These are phyloP conservation scores for Galeruca laticollis DNA, from an alignment of 2,888 invertebrate species.

Conservation along the genomic window DNA sequence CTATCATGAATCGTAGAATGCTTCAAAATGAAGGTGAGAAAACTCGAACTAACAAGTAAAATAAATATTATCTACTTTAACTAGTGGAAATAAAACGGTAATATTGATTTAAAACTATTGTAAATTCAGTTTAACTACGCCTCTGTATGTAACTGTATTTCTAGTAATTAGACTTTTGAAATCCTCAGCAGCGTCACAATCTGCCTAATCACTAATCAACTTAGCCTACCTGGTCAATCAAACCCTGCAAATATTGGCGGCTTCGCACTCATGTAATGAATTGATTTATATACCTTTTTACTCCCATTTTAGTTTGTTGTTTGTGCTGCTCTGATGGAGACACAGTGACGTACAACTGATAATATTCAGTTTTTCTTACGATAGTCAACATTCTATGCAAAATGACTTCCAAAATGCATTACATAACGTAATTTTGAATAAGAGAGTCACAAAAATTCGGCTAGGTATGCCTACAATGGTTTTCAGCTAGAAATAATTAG, in stretches of 20 bases:
- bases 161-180: constrained; percentile 67
- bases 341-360: constrained; percentile 14
- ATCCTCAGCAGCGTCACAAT: constrained; percentile 65
- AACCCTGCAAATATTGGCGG: constrained; percentile 58
- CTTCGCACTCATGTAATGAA: constrained; percentile 61
- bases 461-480: too few species aligned
- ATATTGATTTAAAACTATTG: not conserved
- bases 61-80: too few species aligned
- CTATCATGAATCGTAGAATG: too few species aligned
- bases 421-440: too few species aligned
- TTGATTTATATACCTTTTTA: constrained; percentile 65
- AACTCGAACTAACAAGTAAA: too few species aligned
- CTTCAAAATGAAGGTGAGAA: too few species aligned
- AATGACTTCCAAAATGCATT: too few species aligned
- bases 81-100: too few species aligned
- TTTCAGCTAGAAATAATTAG: too few species aligned
- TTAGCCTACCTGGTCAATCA: constrained; percentile 67
- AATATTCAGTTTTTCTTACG: not conserved
- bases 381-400: not conserved
- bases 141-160: constrained; percentile 26
- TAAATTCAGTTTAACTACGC: not conserved
- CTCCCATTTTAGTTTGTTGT: constrained; percentile 55
- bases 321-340: constrained; percentile 18
- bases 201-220: constrained; percentile 68
- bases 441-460: too few species aligned